Percentiles rank a stretch among this genome's conserved stretches.
These are phyloP conservation scores for Mormyrops attenuatus DNA, from an alignment of 2,797 vertebrate genomes.

Conservation along the genomic window DNA sequence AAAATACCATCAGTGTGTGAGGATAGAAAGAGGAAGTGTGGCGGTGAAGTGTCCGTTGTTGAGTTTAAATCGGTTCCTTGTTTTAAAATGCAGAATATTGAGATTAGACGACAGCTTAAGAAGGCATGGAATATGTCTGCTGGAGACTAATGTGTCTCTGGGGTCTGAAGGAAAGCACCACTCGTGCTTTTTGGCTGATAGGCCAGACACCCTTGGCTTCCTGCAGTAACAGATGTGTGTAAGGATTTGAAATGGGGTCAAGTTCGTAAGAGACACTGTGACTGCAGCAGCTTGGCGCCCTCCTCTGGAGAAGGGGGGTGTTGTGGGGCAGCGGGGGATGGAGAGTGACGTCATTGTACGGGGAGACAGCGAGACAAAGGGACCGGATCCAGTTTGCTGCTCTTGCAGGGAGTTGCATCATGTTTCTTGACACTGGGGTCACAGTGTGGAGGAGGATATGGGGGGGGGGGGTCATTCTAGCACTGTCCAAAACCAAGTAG, in stretches of 20 bases:
- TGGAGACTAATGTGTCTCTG: neutral
- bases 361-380: slow-evolving; percentile 9
- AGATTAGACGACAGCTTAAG: neutral
- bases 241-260: neutral
- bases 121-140: neutral
- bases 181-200: neutral
- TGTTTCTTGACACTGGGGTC: slow-evolving; percentile 41
- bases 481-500: slow-evolving; percentile 42
- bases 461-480: slow-evolving; percentile 26
- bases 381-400: slow-evolving; percentile 46
- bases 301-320: neutral
- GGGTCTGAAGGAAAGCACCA: neutral
- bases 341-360: neutral
- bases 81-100: neutral
- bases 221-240: neutral
- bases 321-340: neutral
- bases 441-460: slow-evolving; percentile 17
- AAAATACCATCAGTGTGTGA: too few relatives aligned
- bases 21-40: neutral
- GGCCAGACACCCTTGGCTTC: neutral
- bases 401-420: slow-evolving; percentile 69
- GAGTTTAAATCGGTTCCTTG: neutral
- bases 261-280: neutral
- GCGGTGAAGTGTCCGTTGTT: neutral
- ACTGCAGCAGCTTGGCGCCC: neutral